phyloP scores from a whole-genome alignment of 2,888 invertebrate species.

The Sminthurides aquaticus region DNA sequence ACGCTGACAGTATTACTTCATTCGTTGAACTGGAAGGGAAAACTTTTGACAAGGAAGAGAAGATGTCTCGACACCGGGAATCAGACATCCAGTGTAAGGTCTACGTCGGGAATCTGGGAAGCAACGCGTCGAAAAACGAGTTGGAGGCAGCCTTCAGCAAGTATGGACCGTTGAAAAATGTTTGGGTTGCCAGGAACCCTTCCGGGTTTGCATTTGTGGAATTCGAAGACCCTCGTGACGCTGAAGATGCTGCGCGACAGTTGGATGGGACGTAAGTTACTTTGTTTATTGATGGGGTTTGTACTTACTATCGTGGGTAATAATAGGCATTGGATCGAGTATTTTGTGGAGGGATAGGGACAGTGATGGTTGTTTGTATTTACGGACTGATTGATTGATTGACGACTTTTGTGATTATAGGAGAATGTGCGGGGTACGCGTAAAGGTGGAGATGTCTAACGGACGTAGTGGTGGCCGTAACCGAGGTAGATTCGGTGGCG shows the following conservation, averaged over 20 bases:
- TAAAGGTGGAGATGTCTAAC: constrained; percentile 86
- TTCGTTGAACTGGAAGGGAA: no score
- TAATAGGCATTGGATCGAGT: no score
- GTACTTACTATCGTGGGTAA: no score
- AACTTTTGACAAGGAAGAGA: no score
- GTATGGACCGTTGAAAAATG: constrained; percentile 78
- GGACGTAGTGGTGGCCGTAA: constrained; percentile 12
- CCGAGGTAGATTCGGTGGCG: constrained; percentile 13
- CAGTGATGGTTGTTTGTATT: no score
- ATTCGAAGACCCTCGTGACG: constrained; percentile 78
- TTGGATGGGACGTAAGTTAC: constrained; percentile 69
- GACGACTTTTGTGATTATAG: constrained; percentile 56
- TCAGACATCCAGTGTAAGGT: constrained; percentile 74
- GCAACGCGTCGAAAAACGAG: constrained; percentile 80
- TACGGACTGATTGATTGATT: no score
- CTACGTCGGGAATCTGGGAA: constrained; percentile 83
- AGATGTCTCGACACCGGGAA: constrained; percentile 60
- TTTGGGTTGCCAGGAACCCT: constrained; percentile 80
- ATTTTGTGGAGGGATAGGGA: no score
- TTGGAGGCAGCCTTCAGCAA: constrained; percentile 77
- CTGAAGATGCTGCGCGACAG: constrained; percentile 73
- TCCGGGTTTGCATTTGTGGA: constrained; percentile 86
- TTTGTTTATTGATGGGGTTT: no score
- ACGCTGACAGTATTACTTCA: no score
- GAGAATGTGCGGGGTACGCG: constrained; percentile 77